A percentile compares a stretch with the other conserved stretches of the same genome.
Evolutionary conservation across 2,888 invertebrate species (phyloP).

Genomic region (Azorinus chamasolen): DNA sequence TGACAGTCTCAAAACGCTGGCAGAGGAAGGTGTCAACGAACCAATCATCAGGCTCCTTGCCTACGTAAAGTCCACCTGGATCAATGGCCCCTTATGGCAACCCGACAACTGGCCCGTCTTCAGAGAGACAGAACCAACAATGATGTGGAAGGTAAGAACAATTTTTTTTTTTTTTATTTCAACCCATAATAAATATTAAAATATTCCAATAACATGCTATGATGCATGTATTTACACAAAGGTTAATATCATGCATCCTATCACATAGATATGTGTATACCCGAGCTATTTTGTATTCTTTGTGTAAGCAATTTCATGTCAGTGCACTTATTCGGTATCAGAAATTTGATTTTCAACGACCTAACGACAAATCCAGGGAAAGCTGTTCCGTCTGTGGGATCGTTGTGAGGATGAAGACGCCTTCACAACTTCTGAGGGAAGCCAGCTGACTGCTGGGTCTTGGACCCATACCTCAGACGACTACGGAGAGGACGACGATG

Average conservation of each 20-base stretch:
- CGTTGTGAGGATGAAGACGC: conserved; percentile 10
- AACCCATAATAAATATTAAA: no score
- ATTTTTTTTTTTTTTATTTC: no score
- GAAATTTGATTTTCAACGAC: background rate
- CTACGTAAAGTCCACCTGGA: conserved; percentile 17
- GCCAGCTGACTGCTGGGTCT: conserved; percentile 1
- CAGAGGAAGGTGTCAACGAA: background rate
- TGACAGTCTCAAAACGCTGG: background rate
- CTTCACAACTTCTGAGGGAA: conserved; percentile 4
- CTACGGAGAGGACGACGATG: conserved; percentile 10
- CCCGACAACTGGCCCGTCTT: no score
- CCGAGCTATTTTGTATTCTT: no score
- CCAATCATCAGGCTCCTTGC: background rate
- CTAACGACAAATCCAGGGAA: background rate
- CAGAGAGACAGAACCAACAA: conserved; percentile 25
- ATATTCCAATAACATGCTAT: no score
- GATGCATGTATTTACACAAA: no score
- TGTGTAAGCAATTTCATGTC: no score
- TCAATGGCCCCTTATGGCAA: background rate
- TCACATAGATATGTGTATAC: no score
- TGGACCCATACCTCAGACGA: background rate
- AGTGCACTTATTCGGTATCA: no score
- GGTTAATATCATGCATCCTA: no score
- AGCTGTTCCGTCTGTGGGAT: conserved; percentile 16
- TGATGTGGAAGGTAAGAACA: conserved; percentile 23